Evolutionary conservation across 1,140 invertebrate genomes (phyloP), one percentile per base, ranked within the genome.

Genomic region (Drosophila fuyamai): DNA sequence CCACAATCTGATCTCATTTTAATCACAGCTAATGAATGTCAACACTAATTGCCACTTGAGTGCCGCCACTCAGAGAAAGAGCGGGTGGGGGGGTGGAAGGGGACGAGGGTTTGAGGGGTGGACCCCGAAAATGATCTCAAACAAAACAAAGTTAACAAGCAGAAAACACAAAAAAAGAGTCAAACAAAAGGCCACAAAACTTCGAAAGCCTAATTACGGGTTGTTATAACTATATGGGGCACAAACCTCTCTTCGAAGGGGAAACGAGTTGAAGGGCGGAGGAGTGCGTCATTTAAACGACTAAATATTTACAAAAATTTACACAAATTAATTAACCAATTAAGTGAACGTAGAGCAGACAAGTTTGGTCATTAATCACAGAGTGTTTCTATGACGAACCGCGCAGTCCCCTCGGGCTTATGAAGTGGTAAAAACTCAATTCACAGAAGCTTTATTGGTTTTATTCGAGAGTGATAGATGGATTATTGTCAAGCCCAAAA

Each of bases 21-120:
- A 86, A 86, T 86, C 85, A 80, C 76, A 63, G 81, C 76, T 83
- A 86, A 86, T 86, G 83, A 86, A 70, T 88, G 83, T 86, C 83
- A 86, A 83, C 83, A 65, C 79, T 86, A 86, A 86, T 86, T 86
- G 83, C 76, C 58, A 62, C 72, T 76, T 76, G 72, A 76, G 60
- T 67, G 72, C 29, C 47, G 29, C 44, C 67, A 50, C 40, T 44
- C 9, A 5, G 29, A 32, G 29, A 32, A 32, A 32, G 29, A 32
- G 48, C 8, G 7, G 29, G 29, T 5, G n/a, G 1, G 2, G 47
- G 47, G 48, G 13, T 1, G 5, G 7, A n/a, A 10, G 8, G 27
- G 36, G 43, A 9, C 12, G 10, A 32, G 57, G 32, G 27, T 13
- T 13, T 54, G 57, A 44, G 59, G 48, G 61, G 60, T 65, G 73